phyloP scores from a whole-genome alignment of 92 coral and sea anemone genomes.

The Anthopleura xanthogrammica region DNA sequence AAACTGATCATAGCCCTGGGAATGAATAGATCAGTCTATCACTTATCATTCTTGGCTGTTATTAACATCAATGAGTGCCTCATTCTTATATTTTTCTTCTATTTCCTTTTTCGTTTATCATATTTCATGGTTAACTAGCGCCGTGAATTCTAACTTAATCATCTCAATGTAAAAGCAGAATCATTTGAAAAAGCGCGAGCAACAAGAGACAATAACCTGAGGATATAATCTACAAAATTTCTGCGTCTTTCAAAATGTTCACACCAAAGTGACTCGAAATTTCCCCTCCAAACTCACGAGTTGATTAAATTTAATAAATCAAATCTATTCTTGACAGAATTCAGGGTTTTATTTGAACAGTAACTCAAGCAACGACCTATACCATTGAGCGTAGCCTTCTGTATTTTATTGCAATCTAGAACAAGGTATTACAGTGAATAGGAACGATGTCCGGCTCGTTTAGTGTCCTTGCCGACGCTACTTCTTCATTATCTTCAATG shows the following conservation, averaged over 20 bases:
- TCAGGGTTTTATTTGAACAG: slow-evolving; percentile 33
- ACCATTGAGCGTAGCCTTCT: slow-evolving; percentile 1
- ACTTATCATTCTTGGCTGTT: not conserved
- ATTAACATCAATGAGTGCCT: not conserved
- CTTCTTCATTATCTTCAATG: slow-evolving; percentile 30
- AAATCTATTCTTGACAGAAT: slow-evolving; percentile 34
- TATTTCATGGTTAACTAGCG: not conserved
- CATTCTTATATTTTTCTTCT: not conserved
- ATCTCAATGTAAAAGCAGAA: not conserved
- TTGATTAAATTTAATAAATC: slow-evolving; percentile 30
- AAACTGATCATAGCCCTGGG: not conserved
- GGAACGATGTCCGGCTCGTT: slow-evolving; percentile 6
- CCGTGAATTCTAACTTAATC: not conserved
- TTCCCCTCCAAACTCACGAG: slow-evolving; percentile 26
- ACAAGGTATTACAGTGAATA: not conserved
- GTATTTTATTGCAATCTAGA: slow-evolving; percentile 7
- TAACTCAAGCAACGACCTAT: slow-evolving; percentile 19
- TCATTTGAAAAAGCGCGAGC: not conserved
- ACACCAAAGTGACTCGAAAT: slow-evolving; percentile 33
- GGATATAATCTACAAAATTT: slow-evolving; percentile 19
- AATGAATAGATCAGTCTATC: not conserved
- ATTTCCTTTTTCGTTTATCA: not conserved
- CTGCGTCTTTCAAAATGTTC: slow-evolving; percentile 25
- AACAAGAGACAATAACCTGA: slow-evolving; percentile 19
- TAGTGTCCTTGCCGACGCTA: not conserved